Conservation (phyloP, 1,140 invertebrate genomes). For the Diorhabda carinulata region DNA sequence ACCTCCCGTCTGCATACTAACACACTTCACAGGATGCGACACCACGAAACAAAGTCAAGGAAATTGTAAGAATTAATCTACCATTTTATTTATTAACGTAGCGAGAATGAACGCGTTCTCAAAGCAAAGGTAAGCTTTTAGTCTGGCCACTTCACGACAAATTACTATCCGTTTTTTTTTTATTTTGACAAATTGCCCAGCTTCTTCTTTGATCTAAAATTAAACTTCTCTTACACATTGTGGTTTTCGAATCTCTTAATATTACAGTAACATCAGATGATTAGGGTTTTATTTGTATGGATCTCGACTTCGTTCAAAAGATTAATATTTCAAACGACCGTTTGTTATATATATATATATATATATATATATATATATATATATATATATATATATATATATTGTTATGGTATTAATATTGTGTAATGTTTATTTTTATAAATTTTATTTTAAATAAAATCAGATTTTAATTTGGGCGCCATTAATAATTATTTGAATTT, state of each 20-base stretch:
- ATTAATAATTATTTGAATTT: too few relatives aligned
- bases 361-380: too few relatives aligned
- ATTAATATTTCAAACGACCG: too few relatives aligned
- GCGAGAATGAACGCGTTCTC: neutral
- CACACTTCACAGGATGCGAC: slow-evolving; percentile 1
- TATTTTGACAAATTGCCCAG: neutral
- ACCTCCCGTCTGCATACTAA: neutral
- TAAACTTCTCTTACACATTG: neutral
- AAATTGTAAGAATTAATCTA: slow-evolving; percentile 3
- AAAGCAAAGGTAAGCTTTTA: slow-evolving; percentile 1
- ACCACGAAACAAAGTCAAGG: neutral
- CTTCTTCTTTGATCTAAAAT: neutral
- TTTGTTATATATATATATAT: too few relatives aligned
- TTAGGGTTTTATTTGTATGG: neutral
- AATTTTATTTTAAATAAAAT: too few relatives aligned
- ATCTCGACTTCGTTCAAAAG: too few relatives aligned
- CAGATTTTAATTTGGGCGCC: too few relatives aligned
- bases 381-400: too few relatives aligned
- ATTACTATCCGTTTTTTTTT: neutral
- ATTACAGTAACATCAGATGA: neutral
- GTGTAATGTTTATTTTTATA: too few relatives aligned
- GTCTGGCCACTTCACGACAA: slow-evolving; percentile 1
- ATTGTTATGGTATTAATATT: too few relatives aligned
- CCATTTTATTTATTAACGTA: neutral
- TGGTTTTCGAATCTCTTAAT: slow-evolving; percentile 1